These are phyloP conservation scores for Cyanistes caeruleus DNA, from an alignment of 2,113 vertebrate species.

Conservation along the genomic window DNA sequence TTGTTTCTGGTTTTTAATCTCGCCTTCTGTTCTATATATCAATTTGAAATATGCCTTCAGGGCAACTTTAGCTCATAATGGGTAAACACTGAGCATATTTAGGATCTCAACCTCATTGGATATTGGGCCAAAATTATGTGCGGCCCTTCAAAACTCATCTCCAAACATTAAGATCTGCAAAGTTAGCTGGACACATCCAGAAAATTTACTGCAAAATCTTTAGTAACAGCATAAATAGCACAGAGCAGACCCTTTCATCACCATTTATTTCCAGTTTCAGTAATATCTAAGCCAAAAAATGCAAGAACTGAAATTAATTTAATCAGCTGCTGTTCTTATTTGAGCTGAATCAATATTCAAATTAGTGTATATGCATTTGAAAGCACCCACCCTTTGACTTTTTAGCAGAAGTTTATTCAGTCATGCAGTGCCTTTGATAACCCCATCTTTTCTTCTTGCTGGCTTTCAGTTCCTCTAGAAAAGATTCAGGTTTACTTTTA, in stretches of 20 bases:
- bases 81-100: not conserved
- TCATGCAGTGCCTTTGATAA: not conserved
- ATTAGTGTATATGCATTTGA: not conserved
- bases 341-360: conserved; percentile 11
- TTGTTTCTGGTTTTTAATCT: not conserved
- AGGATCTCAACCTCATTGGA: not conserved
- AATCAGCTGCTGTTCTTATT: not conserved
- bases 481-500: not conserved
- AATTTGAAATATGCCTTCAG: conserved; percentile 23
- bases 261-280: not conserved
- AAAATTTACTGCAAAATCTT: not conserved
- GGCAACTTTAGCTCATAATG: not conserved
- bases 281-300: not conserved
- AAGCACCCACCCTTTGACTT: not conserved
- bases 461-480: not conserved
- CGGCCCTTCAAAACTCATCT: not conserved
- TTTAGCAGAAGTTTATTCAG: not conserved
- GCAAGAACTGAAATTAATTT: not conserved
- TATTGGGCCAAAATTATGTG: not conserved
- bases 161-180: not conserved
- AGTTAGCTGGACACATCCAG: not conserved
- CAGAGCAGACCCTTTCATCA: not conserved
- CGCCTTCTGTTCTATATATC: not conserved
- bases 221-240: not conserved
- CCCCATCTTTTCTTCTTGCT: not conserved